A percentile compares a stretch with the other conserved stretches of the same genome.
These are phyloP conservation scores for Tiliqua scincoides DNA, from an alignment of 2,113 vertebrate genomes.

Conservation along the genomic window DNA sequence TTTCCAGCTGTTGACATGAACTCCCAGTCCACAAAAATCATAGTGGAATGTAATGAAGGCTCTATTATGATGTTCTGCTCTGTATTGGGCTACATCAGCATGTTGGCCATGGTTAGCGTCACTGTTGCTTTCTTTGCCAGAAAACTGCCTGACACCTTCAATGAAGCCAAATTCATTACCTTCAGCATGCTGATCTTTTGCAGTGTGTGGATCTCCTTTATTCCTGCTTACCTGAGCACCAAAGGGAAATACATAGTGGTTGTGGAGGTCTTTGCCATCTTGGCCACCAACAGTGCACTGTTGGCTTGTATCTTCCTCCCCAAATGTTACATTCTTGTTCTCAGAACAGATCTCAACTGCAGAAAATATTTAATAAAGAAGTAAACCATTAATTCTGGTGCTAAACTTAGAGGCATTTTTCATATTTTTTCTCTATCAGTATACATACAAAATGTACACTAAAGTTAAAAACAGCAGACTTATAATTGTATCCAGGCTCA, in stretches of 20 bases:
- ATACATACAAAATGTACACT: too few relatives aligned
- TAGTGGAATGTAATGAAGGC: background rate
- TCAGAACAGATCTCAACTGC: background rate
- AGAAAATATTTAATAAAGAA: background rate
- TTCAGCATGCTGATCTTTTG: background rate
- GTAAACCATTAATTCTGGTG: background rate
- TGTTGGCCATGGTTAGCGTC: background rate
- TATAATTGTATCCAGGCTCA: too few relatives aligned
- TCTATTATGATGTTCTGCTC: background rate
- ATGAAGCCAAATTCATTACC: background rate
- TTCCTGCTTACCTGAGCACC: background rate
- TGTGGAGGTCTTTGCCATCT: background rate
- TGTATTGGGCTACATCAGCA: background rate
- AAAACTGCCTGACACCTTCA: conserved; percentile 1
- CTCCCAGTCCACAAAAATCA: background rate
- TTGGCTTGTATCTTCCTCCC: background rate
- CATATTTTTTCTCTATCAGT: too few relatives aligned
- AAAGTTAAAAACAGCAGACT: too few relatives aligned
- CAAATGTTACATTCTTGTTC: background rate
- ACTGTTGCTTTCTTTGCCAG: background rate
- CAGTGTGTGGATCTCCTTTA: background rate
- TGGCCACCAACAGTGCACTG: background rate
- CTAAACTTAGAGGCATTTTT: too few relatives aligned
- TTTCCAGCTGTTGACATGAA: background rate
- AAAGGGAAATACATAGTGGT: background rate